Percentiles rank a stretch among this genome's conserved stretches.
phyloP scores from a whole-genome alignment of 2,888 invertebrate species.

The Chalcosyrphus nemorum region DNA sequence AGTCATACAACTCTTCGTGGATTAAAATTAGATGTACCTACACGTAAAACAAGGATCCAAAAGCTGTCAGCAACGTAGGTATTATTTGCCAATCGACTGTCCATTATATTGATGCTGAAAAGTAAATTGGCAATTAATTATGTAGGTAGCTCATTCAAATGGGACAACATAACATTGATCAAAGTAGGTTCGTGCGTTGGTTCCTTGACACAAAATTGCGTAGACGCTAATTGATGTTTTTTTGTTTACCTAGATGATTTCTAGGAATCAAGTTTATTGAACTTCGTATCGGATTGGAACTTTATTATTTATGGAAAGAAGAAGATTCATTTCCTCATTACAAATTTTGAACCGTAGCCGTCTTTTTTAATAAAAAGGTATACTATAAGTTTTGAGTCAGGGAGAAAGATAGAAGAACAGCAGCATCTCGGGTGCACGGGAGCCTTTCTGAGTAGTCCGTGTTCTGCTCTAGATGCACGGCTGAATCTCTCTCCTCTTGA shows the following conservation, averaged over 20 bases:
- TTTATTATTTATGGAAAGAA: too few relatives aligned
- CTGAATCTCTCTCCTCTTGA: too few relatives aligned
- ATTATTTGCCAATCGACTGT: slow-evolving; percentile 21
- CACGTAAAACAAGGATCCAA: neutral
- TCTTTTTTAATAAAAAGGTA: too few relatives aligned
- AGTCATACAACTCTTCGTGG: neutral
- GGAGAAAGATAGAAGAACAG: too few relatives aligned
- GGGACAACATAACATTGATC: neutral
- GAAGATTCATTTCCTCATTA: too few relatives aligned
- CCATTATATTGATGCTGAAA: neutral
- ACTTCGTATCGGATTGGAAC: too few relatives aligned
- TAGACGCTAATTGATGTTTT: neutral
- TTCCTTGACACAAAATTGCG: neutral
- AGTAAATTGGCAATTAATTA: neutral
- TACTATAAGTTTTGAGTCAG: too few relatives aligned
- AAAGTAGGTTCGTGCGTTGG: neutral
- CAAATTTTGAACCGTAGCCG: too few relatives aligned
- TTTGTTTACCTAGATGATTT: neutral
- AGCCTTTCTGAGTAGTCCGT: too few relatives aligned
- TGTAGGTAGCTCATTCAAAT: neutral
- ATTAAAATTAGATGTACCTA: neutral
- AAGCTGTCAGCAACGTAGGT: neutral
- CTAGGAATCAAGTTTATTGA: neutral
- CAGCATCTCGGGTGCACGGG: too few relatives aligned
- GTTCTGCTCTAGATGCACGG: too few relatives aligned